A percentile compares a stretch with the other conserved stretches of the same genome.
phyloP scores from a whole-genome alignment of 2,888 invertebrate species.

The Agrochola lychnidis region DNA sequence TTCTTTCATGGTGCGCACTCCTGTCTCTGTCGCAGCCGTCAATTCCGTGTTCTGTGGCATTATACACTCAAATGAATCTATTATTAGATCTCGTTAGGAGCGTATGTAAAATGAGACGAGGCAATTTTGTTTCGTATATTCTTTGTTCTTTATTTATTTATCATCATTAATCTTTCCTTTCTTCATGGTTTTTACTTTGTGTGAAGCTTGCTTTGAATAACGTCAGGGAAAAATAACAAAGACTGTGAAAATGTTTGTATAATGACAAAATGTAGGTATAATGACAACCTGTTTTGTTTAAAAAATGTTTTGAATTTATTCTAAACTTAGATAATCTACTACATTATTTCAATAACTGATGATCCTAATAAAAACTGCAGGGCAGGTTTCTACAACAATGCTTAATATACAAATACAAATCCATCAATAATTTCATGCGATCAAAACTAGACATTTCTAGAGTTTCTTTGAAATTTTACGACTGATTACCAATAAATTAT shows the following conservation, averaged over 20 bases:
- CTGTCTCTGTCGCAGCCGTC: background rate
- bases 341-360: background rate
- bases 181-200: slow-evolving; percentile 25
- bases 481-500: background rate
- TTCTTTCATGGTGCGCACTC: no score
- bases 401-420: background rate
- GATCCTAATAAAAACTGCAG: background rate
- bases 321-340: background rate
- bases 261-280: background rate
- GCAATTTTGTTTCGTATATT: slow-evolving; percentile 40
- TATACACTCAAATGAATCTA: slow-evolving; percentile 42
- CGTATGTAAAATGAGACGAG: slow-evolving; percentile 50
- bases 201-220: background rate
- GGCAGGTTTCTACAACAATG: background rate
- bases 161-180: slow-evolving; percentile 38
- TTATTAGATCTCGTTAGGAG: slow-evolving; percentile 49
- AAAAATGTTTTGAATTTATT: background rate
- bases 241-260: background rate
- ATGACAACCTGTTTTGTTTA: background rate
- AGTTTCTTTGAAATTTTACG: background rate
- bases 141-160: slow-evolving; percentile 42
- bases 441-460: background rate
- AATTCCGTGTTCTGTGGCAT: slow-evolving; percentile 1
- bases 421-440: background rate
- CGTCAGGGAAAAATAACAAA: slow-evolving; percentile 2